A percentile compares a stretch with the other conserved stretches of the same genome.
Conservation (phyloP, 2,113 vertebrate species). For the Actenoides hombroni region DNA sequence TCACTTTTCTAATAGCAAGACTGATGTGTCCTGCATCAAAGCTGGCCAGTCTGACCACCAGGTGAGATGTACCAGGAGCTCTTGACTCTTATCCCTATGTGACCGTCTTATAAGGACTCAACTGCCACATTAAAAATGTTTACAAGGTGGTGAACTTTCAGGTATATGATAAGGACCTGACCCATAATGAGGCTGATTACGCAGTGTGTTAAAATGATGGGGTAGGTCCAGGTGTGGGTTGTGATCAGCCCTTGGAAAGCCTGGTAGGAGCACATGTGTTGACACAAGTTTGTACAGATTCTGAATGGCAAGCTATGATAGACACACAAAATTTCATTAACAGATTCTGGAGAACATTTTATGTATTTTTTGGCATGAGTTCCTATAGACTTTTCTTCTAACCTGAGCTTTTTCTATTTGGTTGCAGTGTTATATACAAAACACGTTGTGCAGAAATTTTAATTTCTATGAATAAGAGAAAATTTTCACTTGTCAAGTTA, state of each 20-base stretch:
- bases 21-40: fast-evolving
- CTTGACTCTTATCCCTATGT: background rate
- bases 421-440: background rate
- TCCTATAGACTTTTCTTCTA: background rate
- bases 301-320: background rate
- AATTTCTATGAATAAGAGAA: background rate
- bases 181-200: background rate
- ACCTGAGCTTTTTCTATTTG: background rate
- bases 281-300: background rate
- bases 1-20: background rate
- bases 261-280: fast-evolving
- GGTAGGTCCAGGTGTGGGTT: background rate
- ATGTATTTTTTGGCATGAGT: background rate
- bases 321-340: background rate
- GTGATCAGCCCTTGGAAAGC: background rate
- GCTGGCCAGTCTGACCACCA: background rate
- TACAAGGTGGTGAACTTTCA: background rate
- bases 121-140: background rate
- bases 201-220: background rate
- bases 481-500: background rate
- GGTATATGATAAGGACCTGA: background rate
- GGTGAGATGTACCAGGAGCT: fast-evolving
- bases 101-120: background rate
- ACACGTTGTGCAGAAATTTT: background rate
- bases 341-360: background rate